Percentiles rank a stretch among this genome's conserved stretches.
These are phyloP conservation scores for Dendroctonus valens DNA, from an alignment of 1,140 invertebrate species.

Conservation along the genomic window DNA sequence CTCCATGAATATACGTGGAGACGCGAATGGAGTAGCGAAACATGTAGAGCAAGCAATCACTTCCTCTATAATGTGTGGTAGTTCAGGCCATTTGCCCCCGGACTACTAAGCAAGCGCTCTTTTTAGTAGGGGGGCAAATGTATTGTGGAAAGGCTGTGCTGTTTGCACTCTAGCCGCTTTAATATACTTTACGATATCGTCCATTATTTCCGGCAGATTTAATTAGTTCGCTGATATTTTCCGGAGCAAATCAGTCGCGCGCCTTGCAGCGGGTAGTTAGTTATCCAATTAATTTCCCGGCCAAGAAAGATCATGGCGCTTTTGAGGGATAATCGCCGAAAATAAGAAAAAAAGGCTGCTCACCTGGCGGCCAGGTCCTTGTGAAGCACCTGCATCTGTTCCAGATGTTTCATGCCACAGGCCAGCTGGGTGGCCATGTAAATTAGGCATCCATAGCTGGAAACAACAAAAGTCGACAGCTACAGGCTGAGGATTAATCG, in stretches of 20 bases:
- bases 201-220: slow-evolving; percentile 17
- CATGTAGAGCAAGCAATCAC: too few relatives aligned
- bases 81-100: too few relatives aligned
- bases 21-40: not conserved
- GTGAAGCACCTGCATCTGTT: slow-evolving; percentile 72
- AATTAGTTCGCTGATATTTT: slow-evolving; percentile 22
- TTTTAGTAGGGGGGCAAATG: too few relatives aligned
- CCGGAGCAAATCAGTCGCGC: slow-evolving; percentile 7
- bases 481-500: too few relatives aligned
- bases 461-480: too few relatives aligned
- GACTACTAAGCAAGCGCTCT: too few relatives aligned
- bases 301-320: not conserved
- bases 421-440: slow-evolving; percentile 82
- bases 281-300: slow-evolving; percentile 17
- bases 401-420: slow-evolving; percentile 83
- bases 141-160: not conserved
- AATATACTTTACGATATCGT: too few relatives aligned
- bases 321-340: not conserved
- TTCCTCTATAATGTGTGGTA: too few relatives aligned
- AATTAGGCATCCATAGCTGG: slow-evolving; percentile 74
- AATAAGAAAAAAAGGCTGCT: slow-evolving; percentile 32
- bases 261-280: not conserved
- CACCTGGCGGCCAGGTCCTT: slow-evolving; percentile 76
- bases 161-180: not conserved
- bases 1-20: not conserved